phyloP scores from a whole-genome alignment of 2,888 invertebrate species.

The Drosophila subsilvestris region DNA sequence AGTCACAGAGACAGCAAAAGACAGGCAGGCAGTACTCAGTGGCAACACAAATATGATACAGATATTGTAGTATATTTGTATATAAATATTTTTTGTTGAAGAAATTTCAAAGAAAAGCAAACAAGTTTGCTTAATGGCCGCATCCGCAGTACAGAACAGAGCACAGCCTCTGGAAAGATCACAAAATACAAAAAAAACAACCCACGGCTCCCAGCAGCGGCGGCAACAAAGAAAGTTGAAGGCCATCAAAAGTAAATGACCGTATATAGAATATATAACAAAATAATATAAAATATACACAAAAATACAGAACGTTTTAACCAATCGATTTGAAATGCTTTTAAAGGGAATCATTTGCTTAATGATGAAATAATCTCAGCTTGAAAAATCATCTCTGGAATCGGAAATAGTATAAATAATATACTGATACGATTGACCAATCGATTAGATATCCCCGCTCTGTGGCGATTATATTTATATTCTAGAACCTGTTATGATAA shows the following conservation, averaged over 20 bases:
- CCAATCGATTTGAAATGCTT: constrained; percentile 32
- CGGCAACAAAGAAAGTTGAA: constrained; percentile 77
- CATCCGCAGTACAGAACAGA: constrained; percentile 53
- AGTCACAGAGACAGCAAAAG: constrained; percentile 31
- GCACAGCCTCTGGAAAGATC: constrained; percentile 49
- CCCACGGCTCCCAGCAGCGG: constrained; percentile 20
- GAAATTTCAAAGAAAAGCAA: constrained; percentile 71
- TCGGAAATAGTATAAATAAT: neutral
- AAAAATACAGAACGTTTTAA: constrained; percentile 17
- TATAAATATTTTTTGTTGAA: constrained; percentile 44
- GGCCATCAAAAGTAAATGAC: constrained; percentile 72
- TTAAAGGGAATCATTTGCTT: neutral
- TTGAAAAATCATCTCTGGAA: neutral
- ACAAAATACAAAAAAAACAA: constrained; percentile 22
- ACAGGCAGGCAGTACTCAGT: constrained; percentile 4
- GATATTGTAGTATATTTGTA: constrained; percentile 18
- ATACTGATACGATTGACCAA: neutral
- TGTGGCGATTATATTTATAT: neutral
- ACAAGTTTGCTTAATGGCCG: constrained; percentile 74
- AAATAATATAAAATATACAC: constrained; percentile 30
- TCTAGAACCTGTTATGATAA: neutral
- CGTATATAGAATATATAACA: constrained; percentile 68
- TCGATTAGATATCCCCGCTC: neutral
- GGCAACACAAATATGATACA: constrained; percentile 12
- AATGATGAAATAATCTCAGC: constrained; percentile 61